Base-by-base conservation (phyloP, 2,888 invertebrate genomes). In the Caenorhabditis sulstoni region DNA sequence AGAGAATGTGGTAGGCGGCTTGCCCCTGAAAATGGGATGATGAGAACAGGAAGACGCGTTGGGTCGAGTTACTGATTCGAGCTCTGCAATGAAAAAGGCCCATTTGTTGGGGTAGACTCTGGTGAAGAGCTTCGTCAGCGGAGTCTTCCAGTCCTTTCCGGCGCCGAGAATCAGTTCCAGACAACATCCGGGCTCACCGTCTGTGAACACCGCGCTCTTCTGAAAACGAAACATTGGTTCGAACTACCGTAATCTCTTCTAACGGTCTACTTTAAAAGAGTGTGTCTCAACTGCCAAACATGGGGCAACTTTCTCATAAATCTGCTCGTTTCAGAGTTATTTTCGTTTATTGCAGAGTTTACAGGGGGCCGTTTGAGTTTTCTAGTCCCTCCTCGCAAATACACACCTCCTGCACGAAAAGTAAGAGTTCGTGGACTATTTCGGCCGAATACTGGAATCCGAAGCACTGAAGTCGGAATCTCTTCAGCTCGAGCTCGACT, bases 61-160 rank as follows among this genome's bases (percentile, higher is more conserved):
- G 18, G 4, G 7, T 29, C 7, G 50, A 49, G 65, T 45, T 9
- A 81, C 83, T n/a, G 82, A 78, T 52, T 84, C 84, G 16, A 85
- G 65, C 59, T 85, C 85, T 7, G 74, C 80, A 18, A 85, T 74
- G 41, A 85, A 81, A 53, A 85, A 85, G 5, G 85, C 82, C 85
- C 85, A 85, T 83, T 83, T 85, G 45, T 50, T 67, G n/a, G 81
- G 75, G 49, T 81, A 85, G 37, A 85, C 62, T 45, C 77, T 35
- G n/a, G 82, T 73, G 75, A 85, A 85, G 14, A 84, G 62, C 23
- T 76, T 74, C 16, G 70, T 81, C 18, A 85, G 66, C 5, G 85
- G 84, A 3, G 81, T 67, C 52, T 78, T 81, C 85, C 85, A 85
- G 67, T 84, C 84, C 37, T 66, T 82, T 35, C 85, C 85, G 11